Evolutionary conservation across 2,113 vertebrate species (phyloP), one percentile per base, ranked within the genome.

Genomic region (Progne subis): DNA sequence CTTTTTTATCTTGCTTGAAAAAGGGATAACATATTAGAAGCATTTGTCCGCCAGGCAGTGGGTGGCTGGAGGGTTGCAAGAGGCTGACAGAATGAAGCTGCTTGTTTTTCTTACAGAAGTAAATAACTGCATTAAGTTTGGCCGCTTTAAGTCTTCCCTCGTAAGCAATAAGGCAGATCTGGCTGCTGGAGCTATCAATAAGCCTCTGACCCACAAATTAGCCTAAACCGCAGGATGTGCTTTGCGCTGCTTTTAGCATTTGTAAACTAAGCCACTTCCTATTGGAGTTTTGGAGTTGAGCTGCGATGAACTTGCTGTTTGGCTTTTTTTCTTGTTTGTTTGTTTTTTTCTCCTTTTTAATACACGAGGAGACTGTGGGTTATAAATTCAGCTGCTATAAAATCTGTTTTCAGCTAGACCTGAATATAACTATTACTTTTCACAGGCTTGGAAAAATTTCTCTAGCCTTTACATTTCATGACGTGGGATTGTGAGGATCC

Each of bases 31-130:
- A 8, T 34, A 39, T 16, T 49, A 9, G 43, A 28, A 83, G 52
- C 9, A 0, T 63, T 81, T 61, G 15, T 49, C 25, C 1, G 0
- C 25, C 0, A 6, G 61, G 43, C 3, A 1, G 11, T 46, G 31
- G 39, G 15, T 55, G 34, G 47, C 34, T 72, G 29, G 46, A 59
- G 72, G 41, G 23, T 37, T 72, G 47, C 23, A 32, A 14, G 17
- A 29, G 70, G 61, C 57, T 57, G 78, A 15, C 28, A 13, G 84
- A 65, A 37, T 4, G 53, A 32, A 74, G 32, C 72, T 57, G 46
- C 63, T 59, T 56, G 53, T 50, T 91, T 79, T 69, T 14, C 18
- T 34, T 31, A 5, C 20, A 14, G 53, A 24, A 79, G 18, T 87
- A 50, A 84, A 92, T 50, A 75, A 57, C 29, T 89, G 50, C 82